Conservation (phyloP, 2,797 vertebrate species). For the Gorsachius magnificus region DNA sequence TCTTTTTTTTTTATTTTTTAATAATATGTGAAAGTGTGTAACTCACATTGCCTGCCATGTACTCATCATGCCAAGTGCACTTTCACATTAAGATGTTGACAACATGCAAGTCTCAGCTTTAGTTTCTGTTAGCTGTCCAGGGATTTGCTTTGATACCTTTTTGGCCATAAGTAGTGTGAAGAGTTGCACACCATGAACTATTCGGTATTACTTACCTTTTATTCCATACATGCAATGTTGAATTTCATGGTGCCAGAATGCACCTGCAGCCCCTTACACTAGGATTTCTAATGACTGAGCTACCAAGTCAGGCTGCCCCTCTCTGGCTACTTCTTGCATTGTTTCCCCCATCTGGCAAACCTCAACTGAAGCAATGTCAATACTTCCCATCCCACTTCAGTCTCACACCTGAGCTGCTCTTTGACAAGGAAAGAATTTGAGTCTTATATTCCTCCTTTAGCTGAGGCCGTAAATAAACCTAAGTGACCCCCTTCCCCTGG, state of each 20-base stretch:
- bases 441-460: background rate
- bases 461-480: background rate
- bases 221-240: background rate
- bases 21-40: background rate
- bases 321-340: background rate
- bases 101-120: background rate
- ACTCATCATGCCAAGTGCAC: background rate
- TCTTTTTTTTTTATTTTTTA: background rate
- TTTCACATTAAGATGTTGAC: background rate
- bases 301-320: background rate
- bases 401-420: background rate
- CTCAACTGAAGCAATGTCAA: background rate
- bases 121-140: background rate
- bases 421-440: background rate
- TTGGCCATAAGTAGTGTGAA: background rate
- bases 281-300: background rate
- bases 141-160: background rate
- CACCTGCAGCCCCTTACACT: background rate
- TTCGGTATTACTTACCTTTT: background rate
- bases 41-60: background rate
- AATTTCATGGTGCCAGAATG: background rate
- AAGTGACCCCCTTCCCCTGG: background rate
- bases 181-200: background rate
- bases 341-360: background rate
- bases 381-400: background rate